Evolutionary conservation across 2,113 vertebrate genomes (phyloP), one percentile per base, ranked within the genome.

Genomic region (Salvator merianae): DNA sequence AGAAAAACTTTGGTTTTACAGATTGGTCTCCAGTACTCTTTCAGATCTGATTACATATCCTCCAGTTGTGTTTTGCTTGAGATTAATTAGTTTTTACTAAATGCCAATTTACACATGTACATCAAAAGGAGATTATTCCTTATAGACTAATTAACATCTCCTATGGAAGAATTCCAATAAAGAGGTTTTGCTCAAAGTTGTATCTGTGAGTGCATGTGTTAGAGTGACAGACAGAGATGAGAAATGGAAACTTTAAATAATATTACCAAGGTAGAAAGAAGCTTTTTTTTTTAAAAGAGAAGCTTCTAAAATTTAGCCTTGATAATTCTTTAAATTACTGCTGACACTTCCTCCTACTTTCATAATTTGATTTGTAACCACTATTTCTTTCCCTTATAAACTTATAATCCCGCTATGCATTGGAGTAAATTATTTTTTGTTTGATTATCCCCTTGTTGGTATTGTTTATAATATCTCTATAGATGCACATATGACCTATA

Each of bases 91-190:
- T 40, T 14, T 7, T 76, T 65, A 79, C 68, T 63, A 47, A 3
- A 24, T 2, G 1, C 16, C 76, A 53, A 83, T 1, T 26, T 50
- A n/a, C 3, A 1, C 18, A 77, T 5, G 0, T 65, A 30, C 20
- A 79, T 7, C 77, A 50, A 80, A 40, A 72, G 1, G 59, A 85
- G 24, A 79, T 79, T 65, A 79, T 63, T 73, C 22, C 69, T 79
- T 34, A 65, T 34, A 34, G 53, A 70, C 32, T 28, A 63, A 83
- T 53, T 79, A 79, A 5, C 68, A 70, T 78, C 6, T 63, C 69
- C 55, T 63, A 30, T 62, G 77, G 66, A 62, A 85, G n/a, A 79
- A 1, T 77, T 77, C 30, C 71, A 53, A 14, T 5, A 13, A 79
- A 66, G 1, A 55, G 0, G 38, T 55, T 90, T 83, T 83, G 22